Conservation (phyloP, 1,140 invertebrate genomes). For the Drosophila lowei region DNA sequence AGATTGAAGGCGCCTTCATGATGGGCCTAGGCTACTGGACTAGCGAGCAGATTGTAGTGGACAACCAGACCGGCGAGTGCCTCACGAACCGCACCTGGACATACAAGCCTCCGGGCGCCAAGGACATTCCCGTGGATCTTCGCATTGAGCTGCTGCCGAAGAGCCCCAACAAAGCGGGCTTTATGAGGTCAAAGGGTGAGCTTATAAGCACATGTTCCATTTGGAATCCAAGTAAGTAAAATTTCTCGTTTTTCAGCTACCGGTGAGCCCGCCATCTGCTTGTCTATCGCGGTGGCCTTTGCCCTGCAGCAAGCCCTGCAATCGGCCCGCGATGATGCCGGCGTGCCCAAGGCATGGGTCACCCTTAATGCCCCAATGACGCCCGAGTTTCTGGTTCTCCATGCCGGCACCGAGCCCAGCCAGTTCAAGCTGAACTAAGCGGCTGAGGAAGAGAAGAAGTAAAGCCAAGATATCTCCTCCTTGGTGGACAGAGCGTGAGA, state of each 20-base stretch:
- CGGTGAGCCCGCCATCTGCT: conserved; percentile 91
- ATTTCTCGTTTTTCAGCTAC: conserved; percentile 83
- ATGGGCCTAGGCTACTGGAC: conserved; percentile 94
- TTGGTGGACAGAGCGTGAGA: conserved; percentile 44
- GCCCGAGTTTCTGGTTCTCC: conserved; percentile 82
- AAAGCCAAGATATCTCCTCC: neutral
- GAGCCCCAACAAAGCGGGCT: conserved; percentile 87
- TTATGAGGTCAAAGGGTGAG: conserved; percentile 91
- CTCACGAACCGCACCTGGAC: conserved; percentile 91
- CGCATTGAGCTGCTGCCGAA: conserved; percentile 90
- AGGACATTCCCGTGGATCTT: conserved; percentile 93
- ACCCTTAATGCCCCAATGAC: conserved; percentile 84
- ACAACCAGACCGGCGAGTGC: conserved; percentile 87
- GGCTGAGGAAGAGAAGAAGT: neutral
- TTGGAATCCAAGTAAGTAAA: neutral
- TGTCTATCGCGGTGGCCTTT: conserved; percentile 87
- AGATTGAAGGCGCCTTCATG: conserved; percentile 90
- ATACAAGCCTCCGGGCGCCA: conserved; percentile 91
- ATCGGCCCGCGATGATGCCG: conserved; percentile 86
- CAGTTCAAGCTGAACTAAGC: conserved; percentile 65
- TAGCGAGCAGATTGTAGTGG: conserved; percentile 87
- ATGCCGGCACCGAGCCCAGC: conserved; percentile 66
- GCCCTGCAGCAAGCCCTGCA: conserved; percentile 89
- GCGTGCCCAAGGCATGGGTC: conserved; percentile 83
- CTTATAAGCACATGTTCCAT: neutral